Percentiles rank a stretch among this genome's conserved stretches.
Conservation (phyloP, 2,113 vertebrate species). For the Aramus guarauna region DNA sequence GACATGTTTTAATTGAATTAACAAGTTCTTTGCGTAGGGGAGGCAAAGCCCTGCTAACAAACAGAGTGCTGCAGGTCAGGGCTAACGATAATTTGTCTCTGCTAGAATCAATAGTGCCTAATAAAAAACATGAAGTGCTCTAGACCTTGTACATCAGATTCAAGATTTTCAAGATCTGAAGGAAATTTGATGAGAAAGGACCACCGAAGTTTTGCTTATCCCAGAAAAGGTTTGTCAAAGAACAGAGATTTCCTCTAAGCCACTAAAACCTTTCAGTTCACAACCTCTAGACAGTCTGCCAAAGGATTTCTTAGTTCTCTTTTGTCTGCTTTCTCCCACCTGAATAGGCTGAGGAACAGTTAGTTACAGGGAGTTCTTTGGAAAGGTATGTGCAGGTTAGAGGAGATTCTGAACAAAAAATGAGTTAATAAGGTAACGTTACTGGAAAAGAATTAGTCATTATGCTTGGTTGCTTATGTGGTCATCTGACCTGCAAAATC, state of each 20-base stretch:
- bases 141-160: background rate
- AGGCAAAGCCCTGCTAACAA: background rate
- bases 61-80: background rate
- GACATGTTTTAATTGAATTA: background rate
- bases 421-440: background rate
- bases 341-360: background rate
- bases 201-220: background rate
- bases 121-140: background rate
- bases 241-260: background rate
- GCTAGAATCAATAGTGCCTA: background rate
- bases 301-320: background rate
- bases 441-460: background rate
- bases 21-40: background rate
- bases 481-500: background rate
- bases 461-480: background rate
- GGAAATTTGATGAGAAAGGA: background rate
- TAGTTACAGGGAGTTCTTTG: background rate
- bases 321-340: background rate
- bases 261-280: background rate
- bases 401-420: background rate
- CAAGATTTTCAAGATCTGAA: background rate
- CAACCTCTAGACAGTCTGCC: background rate
- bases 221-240: background rate
- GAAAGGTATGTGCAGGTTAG: fast-evolving
- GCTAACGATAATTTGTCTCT: background rate